Base-by-base conservation (phyloP, 2,888 invertebrate genomes). In the Chromoteleia sp. region DNA sequence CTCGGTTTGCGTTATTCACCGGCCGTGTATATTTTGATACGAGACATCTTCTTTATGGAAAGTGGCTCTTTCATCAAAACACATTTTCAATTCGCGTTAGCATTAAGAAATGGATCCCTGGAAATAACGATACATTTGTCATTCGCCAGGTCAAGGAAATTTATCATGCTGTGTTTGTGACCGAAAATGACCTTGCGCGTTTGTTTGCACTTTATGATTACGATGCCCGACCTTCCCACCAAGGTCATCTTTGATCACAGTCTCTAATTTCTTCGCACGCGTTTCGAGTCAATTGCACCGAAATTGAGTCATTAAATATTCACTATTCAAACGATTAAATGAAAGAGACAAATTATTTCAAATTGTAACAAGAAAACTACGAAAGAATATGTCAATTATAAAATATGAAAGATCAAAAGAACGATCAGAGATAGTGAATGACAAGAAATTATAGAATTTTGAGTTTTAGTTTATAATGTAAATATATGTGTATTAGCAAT, bases 1-100 rank as follows among this genome's bases (percentile, higher is more conserved):
- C 63, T 63, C 25, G 54, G 59, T 71, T 76, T 41, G 45, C 59
- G 52, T 68, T 71, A 59, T 61, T 61, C 67, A 29, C 54, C 67
- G 41, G 41, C 25, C 61, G 12, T 75, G 74, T 81, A 73, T 52
- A 70, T 63, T 70, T 70, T 70, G 75, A 75, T 56, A 68, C 41
- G 68, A 76, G 56, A 75, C 25, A 56, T 73, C 52, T 80, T 61
- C 56, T 68, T 56, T 39, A 29, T 50, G 61, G 45, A 61, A 74
- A 80, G 70, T 75, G 48, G 41, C 63, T 41, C 58, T 75, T 80
- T 80, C 63, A 70, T 63, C 75, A 41, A 33, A 56, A 68, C 65
- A 39, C 36, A 56, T 61, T 75, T 63, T 75, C 68, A 59, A 70
- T 79, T 17, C 25, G n/a, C 14, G 36, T 25, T 25, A 3, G 19